Base-by-base conservation (phyloP, 2,113 vertebrate genomes). In the Limnothrissa miodon region DNA sequence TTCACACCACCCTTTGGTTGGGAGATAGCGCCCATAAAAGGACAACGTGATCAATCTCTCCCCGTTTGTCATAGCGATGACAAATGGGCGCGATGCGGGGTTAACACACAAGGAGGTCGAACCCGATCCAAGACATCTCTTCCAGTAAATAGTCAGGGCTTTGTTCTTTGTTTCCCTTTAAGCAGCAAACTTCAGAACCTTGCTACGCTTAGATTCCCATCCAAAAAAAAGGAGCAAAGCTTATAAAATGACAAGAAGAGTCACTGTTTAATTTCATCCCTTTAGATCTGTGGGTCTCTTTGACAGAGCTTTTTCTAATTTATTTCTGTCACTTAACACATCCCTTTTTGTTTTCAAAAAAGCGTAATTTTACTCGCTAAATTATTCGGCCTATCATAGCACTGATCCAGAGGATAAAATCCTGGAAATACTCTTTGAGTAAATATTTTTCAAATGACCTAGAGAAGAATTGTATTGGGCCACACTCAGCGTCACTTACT, bases 71-170 rank as follows among this genome's bases (percentile, higher is more conserved):
- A 85, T 81, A 53, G 85, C 80, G 86, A 86, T 86, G 86, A 90
- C 86, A 86, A 85, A 89, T 23, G 83, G 80, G 74, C 66, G 45
- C 33, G 83, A 83, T 33, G 80, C 82, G 80, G 83, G 23, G 81
- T 5, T 74, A 74, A 74, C 66, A n/a, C 82, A 78, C 79, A 45
- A 82, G 78, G 62, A 82, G 87, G 78, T 83, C 5, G 29, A 74
- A 79, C 56, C 82, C 81, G 83, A 81, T 56, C 46, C 80, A 46
- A 80, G 70, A n/a, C 51, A 74, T 79, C 84, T 74, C 84, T 88
- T 86, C 86, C 89, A 87, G 84, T 85, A 87, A 85, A 83, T 79
- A 83, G 85, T 85, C 62, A 45, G 82, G 80, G 70, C 44, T 59
- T 39, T 81, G 78, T 85, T 53, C 59, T 62, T 29, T 62, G 36